phyloP scores from a whole-genome alignment of 1,140 invertebrate genomes.

The Drosophila equinoxialis region DNA sequence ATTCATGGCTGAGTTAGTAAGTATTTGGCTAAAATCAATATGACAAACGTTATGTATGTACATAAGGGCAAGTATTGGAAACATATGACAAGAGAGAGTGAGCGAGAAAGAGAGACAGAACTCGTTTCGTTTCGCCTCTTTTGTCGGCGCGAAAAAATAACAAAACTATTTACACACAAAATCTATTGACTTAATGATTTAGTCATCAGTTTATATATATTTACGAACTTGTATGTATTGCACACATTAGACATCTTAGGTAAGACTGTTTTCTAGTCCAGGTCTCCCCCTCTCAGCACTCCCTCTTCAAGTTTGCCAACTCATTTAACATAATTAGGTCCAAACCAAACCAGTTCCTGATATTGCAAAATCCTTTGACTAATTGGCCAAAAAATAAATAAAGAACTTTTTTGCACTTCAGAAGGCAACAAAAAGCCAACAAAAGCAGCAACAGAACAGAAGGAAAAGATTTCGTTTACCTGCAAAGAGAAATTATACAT shows the following conservation, averaged over 20 bases:
- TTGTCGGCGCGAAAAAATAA: conserved; percentile 2
- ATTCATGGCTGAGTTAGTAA: conserved; percentile 1
- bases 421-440: conserved; percentile 6
- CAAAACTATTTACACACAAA: conserved; percentile 23
- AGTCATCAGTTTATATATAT: conserved; percentile 24
- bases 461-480: conserved; percentile 29
- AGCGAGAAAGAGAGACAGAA: conserved; percentile 4
- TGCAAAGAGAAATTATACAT: conserved; percentile 55
- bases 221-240: conserved; percentile 1
- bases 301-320: conserved; percentile 37
- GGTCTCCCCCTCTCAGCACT: neutral
- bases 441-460: conserved; percentile 28
- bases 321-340: conserved; percentile 61
- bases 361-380: conserved; percentile 50
- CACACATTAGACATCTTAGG: neutral
- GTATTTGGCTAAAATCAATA: conserved; percentile 27
- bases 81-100: neutral
- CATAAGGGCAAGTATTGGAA: neutral
- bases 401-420: conserved; percentile 32
- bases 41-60: neutral
- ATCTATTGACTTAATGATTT: conserved; percentile 28
- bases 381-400: conserved; percentile 39
- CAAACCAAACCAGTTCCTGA: conserved; percentile 41
- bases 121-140: conserved; percentile 8
- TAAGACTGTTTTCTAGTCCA: neutral